Percentiles rank a stretch among this genome's conserved stretches.
These are phyloP conservation scores for Myotis pilosus DNA, from an alignment of 2,797 vertebrate species.

Conservation along the genomic window DNA sequence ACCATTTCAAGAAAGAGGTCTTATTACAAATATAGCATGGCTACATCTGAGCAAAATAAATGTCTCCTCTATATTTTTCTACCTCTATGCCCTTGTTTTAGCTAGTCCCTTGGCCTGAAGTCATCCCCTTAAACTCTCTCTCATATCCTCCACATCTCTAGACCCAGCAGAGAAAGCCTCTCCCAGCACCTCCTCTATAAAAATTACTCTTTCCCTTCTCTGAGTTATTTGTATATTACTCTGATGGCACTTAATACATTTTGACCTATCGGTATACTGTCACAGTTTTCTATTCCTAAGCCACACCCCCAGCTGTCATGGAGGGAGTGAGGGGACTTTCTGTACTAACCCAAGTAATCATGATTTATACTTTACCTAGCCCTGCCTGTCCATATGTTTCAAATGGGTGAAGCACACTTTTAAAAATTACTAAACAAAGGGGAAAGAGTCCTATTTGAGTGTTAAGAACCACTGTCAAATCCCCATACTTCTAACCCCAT, in stretches of 20 bases:
- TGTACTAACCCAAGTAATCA: background rate
- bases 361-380: background rate
- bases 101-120: background rate
- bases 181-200: background rate
- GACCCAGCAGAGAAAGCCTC: background rate
- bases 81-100: background rate
- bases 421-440: background rate
- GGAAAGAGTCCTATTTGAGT: background rate
- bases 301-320: background rate
- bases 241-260: background rate
- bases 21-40: background rate
- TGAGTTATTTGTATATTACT: background rate
- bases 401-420: conserved; percentile 6
- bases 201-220: background rate
- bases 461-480: background rate
- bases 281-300: background rate
- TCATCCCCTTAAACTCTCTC: background rate
- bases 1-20: background rate
- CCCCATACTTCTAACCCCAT: background rate
- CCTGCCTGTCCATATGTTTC: background rate
- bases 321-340: background rate
- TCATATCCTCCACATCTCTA: background rate
- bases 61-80: background rate
- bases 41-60: conserved; percentile 25
- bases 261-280: background rate